Evolutionary conservation across 1,140 invertebrate genomes (phyloP), one percentile per base, ranked within the genome.

Genomic region (Ctenoplectra terminalis): DNA sequence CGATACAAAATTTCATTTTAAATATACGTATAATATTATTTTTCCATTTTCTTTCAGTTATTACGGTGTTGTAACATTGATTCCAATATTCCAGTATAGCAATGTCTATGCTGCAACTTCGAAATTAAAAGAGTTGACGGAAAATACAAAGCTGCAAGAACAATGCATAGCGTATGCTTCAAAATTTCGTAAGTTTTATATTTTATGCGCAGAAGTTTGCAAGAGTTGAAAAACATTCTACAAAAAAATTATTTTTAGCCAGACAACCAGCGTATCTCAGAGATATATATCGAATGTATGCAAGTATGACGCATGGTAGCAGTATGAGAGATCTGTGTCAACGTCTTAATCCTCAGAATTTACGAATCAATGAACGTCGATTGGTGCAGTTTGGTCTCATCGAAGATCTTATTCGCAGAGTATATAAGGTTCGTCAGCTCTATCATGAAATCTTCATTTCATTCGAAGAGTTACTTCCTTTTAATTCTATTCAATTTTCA

Each of bases 81-180:
- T 99, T 70, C 97, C 98, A 13, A 96, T 99, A 86, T 97, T 99
- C 87, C 98, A 98, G 92, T 99, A 99, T 93, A 97, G 97, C 82
- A 99, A 99, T 93, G 96, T 98, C 82, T 99, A 99, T 92, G 96
- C 97, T 67, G 96, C 96, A 17, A 99, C 98, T 6, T 96, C 97
- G n/a, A 96, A 96, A 88, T 95, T 99, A 1, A 96, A 96, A 85
- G 94, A 96, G 61, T 92, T 98, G 8, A 96, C 96, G 34, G 95
- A 96, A 75, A 96, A 98, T 90, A 88, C 90, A 31, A 93, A 95
- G 4, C 93, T 99, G 63, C 97, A 97, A 91, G 95, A 95, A 67
- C 96, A 97, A 52, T 98, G 97, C 89, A 94, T 97, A 7, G 92
- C 95, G 37, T 97, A 96, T 92, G 96, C 97, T 43, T 95, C 97